Conservation (phyloP, 2,113 vertebrate species). For the Mormyrus lacerda region DNA sequence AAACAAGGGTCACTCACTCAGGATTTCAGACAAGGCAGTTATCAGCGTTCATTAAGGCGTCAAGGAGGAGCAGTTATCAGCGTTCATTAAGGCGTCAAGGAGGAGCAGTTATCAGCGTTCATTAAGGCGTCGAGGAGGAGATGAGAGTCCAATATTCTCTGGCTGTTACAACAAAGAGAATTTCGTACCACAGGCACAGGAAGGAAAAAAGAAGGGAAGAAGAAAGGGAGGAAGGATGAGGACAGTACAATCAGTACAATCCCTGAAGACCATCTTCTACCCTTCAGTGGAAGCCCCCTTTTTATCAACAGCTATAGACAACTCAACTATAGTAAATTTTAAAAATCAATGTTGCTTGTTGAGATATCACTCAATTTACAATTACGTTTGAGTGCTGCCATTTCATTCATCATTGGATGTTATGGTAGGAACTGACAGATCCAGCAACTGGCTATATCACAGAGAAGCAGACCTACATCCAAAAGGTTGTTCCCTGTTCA, state of each 20-base stretch:
- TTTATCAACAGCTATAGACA: neutral
- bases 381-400: neutral
- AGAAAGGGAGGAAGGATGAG: neutral
- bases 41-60: neutral
- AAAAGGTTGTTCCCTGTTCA: neutral
- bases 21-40: neutral
- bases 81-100: neutral
- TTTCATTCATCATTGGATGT: neutral
- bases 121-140: neutral
- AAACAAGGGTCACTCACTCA: neutral
- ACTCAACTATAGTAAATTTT: neutral
- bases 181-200: neutral
- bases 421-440: neutral
- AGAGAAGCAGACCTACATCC: neutral
- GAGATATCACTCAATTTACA: neutral
- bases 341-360: neutral
- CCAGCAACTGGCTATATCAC: neutral
- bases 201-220: neutral
- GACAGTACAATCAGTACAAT: neutral
- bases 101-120: neutral
- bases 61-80: neutral
- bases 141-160: neutral
- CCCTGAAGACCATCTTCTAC: neutral
- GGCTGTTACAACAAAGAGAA: neutral
- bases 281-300: neutral